Conservation (phyloP, 2,888 invertebrate species). For the Diaprepes abbreviatus region DNA sequence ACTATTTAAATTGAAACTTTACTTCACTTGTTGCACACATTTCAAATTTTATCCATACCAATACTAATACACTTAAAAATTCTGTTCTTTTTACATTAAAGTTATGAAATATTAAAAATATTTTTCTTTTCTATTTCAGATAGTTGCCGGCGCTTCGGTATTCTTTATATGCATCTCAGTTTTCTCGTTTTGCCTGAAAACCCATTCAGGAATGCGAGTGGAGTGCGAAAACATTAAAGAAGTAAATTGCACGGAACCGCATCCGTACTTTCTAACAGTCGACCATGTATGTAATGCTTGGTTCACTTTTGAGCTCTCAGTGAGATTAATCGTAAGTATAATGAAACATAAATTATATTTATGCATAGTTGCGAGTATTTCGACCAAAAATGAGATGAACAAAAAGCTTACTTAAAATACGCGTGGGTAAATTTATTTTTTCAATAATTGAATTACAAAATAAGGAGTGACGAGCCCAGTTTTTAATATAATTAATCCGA, state of each 20-base stretch:
- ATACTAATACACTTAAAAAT: too few species aligned
- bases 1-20: too few species aligned
- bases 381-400: too few species aligned
- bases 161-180: constrained; percentile 98
- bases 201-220: constrained; percentile 89
- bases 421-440: too few species aligned
- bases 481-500: too few species aligned
- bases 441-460: too few species aligned
- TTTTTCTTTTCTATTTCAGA: constrained; percentile 71
- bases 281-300: constrained; percentile 95
- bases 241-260: constrained; percentile 63
- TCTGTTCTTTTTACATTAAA: not conserved
- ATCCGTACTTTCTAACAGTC: constrained; percentile 87
- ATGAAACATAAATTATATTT: not conserved
- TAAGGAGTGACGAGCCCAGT: too few species aligned
- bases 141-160: constrained; percentile 91
- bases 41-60: too few species aligned
- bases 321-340: constrained; percentile 85
- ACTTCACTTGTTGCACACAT: too few species aligned
- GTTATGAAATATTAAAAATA: not conserved
- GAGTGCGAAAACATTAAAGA: constrained; percentile 54
- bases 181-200: constrained; percentile 95
- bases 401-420: too few species aligned
- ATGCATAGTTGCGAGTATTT: too few species aligned
- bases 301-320: constrained; percentile 94